Evolutionary conservation across 2,888 invertebrate genomes (phyloP), one percentile per base, ranked within the genome.

Genomic region (Eupithecia centaureata): DNA sequence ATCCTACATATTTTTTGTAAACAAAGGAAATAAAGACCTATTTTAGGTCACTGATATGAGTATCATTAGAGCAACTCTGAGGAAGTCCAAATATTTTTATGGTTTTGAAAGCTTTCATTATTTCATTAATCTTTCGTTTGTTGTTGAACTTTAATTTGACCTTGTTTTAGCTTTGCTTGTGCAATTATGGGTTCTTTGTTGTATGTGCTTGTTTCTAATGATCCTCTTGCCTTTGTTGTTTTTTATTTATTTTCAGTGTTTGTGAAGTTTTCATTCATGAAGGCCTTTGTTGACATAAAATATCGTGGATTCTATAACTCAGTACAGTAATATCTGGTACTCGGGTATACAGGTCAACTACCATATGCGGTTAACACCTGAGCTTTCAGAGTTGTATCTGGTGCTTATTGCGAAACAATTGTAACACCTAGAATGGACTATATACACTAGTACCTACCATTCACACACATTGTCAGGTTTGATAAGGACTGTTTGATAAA

Each of bases 311-410:
- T 47, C 47, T 22, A 42, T 18, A 47, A 10, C 22, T 22, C 1
- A n/a, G n/a, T n/a, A n/a, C 2, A 18, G 8, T n/a, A n/a, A 38
- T 42, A 42, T 42, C 42, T 70, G 65, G 61, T 65, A 65, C 51
- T 65, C 64, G 61, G 63, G 52, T 69, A 70, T 59, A 71, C 71
- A 58, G 74, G 73, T 68, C 74, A 70, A 61, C 69, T 64, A 42
- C 73, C 71, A 70, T 72, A 69, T 75, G 75, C 67, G 75, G 73
- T 73, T 63, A 72, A 71, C 71, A 71, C 70, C 66, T 73, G 73
- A 72, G 75, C 72, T 75, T 75, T 71, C 70, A 70, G 67, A 67
- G 68, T 59, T 28, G 62, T 58, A 63, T 25, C 42, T 57, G 56
- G 35, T 13, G 60, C 60, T 59, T 61, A 73, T 74, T 72, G 68